Base-by-base conservation (phyloP, 2,888 invertebrate species). In the Platycnemis pennipes region DNA sequence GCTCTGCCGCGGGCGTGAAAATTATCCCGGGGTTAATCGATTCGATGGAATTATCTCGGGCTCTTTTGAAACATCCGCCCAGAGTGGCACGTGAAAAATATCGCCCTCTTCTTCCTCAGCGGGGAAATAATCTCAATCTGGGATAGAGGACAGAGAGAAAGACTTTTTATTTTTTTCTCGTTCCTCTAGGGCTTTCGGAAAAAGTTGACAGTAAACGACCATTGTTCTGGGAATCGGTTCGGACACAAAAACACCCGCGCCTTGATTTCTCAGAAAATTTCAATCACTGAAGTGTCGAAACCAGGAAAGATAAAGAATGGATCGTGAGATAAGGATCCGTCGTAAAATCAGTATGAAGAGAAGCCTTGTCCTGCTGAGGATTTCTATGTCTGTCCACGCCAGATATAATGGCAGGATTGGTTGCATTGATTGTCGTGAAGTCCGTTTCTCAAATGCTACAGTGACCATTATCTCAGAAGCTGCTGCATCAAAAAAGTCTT, bases 201-300 rank as follows among this genome's bases (percentile, higher is more conserved):
- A 37, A 77, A 77, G 37, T 31, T 37, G 11, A 77, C 37, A 16
- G 77, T 13, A 77, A 37, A 16, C 31, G 77, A 31, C 37, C 37
- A 37, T 37, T 77, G 37, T 77, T 77, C 31, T 37, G 37, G 37
- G 77, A 77, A 77, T 8, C 26, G 11, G 31, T n/a, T 77, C 37
- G 77, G 77, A 37, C 13, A 77, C 37, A 77, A 37, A 77, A 77
- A 13, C 13, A 11, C 31, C 22, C 1, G 26, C 4, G 16, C 13
- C 26, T 26, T 5, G 26, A 4, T 77, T 77, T 77, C 77, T n/a
- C 11, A 91, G 91, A 91, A 69, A 56, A 56, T 69, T 91, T 26
- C 63, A 42, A 69, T 91, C 91, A 63, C 44, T n/a, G 26, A 44
- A 91, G n/a, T 56, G 63, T n/a, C 91, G 91, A 91, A 63, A 63